These are phyloP conservation scores for human (Homo sapiens) DNA, from an alignment of 2,113 vertebrate species.

Conservation along the genomic window DNA sequence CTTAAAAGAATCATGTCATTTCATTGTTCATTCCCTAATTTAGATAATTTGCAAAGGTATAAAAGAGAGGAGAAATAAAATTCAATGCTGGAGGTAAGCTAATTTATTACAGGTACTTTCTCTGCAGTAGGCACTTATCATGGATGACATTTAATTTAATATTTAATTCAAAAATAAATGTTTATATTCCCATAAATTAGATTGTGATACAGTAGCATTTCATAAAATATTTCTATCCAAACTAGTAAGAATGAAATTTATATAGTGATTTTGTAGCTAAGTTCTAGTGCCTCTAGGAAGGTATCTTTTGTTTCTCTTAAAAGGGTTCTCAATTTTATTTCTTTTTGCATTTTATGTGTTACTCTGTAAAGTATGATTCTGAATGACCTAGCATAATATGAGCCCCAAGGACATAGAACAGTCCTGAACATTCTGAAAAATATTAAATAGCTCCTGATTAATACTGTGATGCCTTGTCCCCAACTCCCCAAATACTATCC, in stretches of 20 bases:
- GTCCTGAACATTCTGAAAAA: not conserved
- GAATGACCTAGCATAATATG: not conserved
- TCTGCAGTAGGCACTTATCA: not conserved
- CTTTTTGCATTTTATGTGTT: not conserved
- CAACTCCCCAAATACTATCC: not conserved
- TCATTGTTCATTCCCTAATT: not conserved
- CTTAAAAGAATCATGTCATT: not conserved
- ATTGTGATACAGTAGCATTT: not conserved
- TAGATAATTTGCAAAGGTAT: not conserved
- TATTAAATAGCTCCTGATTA: not conserved
- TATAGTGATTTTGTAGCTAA: not conserved
- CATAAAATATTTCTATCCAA: not conserved
- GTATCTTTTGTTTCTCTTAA: not conserved
- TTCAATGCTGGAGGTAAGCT: not conserved
- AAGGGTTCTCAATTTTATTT: not conserved
- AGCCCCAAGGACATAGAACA: not conserved
- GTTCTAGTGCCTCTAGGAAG: not conserved
- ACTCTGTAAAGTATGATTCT: not conserved
- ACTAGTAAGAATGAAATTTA: not conserved
- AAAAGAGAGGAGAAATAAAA: not conserved
- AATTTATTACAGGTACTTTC: not conserved
- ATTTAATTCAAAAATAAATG: not conserved
- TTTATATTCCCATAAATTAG: not conserved
- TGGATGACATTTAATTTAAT: not conserved
- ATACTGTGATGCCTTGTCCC: rapidly evolving